phyloP scores from a whole-genome alignment of 2,113 vertebrate species.

The Dromaius novaehollandiae region DNA sequence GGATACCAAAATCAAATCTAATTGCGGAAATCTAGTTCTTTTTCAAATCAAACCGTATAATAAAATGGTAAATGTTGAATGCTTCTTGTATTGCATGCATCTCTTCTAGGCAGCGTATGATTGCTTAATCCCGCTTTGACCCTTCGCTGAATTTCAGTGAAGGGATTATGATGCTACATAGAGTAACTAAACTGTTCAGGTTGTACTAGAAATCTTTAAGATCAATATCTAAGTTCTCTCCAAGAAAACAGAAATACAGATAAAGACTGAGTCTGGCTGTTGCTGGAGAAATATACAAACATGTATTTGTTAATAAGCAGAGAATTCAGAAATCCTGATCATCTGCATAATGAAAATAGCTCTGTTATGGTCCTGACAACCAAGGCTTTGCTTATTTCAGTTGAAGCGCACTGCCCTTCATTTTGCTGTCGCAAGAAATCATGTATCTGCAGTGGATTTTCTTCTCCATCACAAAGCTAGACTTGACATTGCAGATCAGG shows the following conservation, averaged over 20 bases:
- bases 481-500: conserved; percentile 88
- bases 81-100: background rate
- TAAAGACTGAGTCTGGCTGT: background rate
- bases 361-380: background rate
- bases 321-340: background rate
- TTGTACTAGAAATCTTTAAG: background rate
- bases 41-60: background rate
- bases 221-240: background rate
- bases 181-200: background rate
- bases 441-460: conserved; percentile 78
- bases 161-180: accelerated
- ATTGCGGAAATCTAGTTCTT: background rate
- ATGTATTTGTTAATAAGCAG: background rate
- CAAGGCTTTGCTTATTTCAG: conserved; percentile 69
- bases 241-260: background rate
- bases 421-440: conserved; percentile 84
- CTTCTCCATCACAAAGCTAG: conserved; percentile 88
- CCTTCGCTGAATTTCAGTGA: background rate
- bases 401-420: conserved; percentile 85
- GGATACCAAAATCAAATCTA: background rate
- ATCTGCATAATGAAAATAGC: background rate
- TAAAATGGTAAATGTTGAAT: background rate
- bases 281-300: background rate
- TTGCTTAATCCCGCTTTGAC: background rate
- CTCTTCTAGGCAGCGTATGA: background rate